These are phyloP conservation scores for Notarius lentiginosus DNA, from an alignment of 2,113 vertebrate species.

Conservation along the genomic window DNA sequence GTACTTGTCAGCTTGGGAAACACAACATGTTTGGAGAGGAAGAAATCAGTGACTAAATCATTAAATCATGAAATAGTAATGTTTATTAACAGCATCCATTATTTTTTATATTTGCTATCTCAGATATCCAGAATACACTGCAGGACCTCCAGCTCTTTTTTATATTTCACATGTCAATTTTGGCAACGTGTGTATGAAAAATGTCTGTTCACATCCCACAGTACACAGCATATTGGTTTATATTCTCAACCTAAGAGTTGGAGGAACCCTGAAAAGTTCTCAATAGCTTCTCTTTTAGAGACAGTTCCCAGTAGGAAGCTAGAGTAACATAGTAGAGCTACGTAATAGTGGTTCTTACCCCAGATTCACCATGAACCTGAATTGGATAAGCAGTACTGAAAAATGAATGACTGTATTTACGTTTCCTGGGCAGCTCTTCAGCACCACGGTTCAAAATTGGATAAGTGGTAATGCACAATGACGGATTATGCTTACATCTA, in stretches of 20 bases:
- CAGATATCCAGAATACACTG: neutral
- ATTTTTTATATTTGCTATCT: neutral
- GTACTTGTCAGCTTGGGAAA: neutral
- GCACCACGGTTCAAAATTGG: neutral
- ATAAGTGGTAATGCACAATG: neutral
- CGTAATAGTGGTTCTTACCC: neutral
- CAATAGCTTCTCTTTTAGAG: neutral
- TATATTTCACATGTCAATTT: neutral
- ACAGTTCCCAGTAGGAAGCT: neutral
- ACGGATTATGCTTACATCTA: neutral
- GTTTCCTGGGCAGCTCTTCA: constrained; percentile 1
- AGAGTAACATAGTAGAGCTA: neutral
- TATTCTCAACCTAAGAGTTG: neutral
- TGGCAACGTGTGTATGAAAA: neutral
- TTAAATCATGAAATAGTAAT: neutral
- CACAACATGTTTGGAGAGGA: neutral
- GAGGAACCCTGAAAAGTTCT: neutral
- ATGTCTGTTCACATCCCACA: neutral
- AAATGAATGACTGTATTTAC: constrained; percentile 9
- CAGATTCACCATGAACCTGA: neutral
- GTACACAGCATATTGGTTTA: neutral
- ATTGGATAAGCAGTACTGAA: neutral
- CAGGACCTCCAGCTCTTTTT: neutral
- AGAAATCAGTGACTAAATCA: neutral
- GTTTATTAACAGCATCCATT: neutral